Base-by-base conservation (phyloP, 2,888 invertebrate genomes). In the Timema cristinae region DNA sequence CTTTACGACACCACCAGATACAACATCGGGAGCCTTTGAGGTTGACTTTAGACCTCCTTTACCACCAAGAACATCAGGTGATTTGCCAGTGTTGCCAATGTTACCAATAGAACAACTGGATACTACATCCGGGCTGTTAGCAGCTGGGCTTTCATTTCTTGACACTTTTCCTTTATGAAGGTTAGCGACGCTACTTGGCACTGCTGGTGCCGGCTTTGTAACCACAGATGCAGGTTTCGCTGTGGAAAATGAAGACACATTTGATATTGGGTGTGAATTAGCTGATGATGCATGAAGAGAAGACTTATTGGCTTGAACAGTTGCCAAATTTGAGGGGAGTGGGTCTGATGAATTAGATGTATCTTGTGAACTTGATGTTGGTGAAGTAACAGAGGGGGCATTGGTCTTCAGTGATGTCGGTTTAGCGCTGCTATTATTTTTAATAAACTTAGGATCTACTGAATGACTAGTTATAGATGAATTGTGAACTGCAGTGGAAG, bases 101-200 rank as follows among this genome's bases (percentile, higher is more conserved):
- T 56, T 67, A 11, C 67, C 69, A 6, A 67, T 48, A 50, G 85
- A 87, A 79, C 91, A 91, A 78, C 91, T 91, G 0, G 90, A 90
- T 6, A 91, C 91, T 50, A 91, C 81, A 79, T 91, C 91, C 0
- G 91, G 91, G 79, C 90, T 90, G 77, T 90, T 91, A 52, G 80
- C 73, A 78, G 81, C 82, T 77, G 83, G 83, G n/a, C n/a, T n/a
- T 16, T 63, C 63, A 32, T 32, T 32, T 32, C 32, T 63, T 9
- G 47, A 8, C 10, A 63, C 63, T 63, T 13, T 63, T 1, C 32
- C 32, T 8, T 48, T 10, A 1, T n/a, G n/a, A n/a, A n/a, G n/a
- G n/a, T n/a, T n/a, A n/a, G n/a, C n/a, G n/a, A 32, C 32, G 11
- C 50, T n/a, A 52, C 68, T 69, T 0, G 50, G n/a, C 48, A 66